phyloP scores from a whole-genome alignment of 2,113 vertebrate genomes.

The Erinaceus europaeus region DNA sequence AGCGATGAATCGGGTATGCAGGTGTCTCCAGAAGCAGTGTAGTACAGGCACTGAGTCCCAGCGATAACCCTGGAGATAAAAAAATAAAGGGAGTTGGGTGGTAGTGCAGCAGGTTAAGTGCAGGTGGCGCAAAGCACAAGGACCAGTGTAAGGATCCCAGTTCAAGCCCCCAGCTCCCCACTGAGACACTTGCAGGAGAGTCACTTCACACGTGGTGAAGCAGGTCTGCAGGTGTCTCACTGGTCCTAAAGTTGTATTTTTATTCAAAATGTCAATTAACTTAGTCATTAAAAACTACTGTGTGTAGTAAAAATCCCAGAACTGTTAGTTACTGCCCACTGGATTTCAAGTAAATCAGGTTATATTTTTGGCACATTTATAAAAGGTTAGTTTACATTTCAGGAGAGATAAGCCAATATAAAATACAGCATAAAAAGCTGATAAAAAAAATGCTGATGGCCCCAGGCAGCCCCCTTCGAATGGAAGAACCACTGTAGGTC shows the following conservation, averaged over 20 bases:
- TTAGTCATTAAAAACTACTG: slow-evolving; percentile 60
- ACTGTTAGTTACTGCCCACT: neutral
- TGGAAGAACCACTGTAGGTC: neutral
- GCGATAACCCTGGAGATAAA: too few relatives aligned
- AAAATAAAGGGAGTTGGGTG: too few relatives aligned
- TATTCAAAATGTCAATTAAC: slow-evolving; percentile 75
- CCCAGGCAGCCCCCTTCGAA: neutral
- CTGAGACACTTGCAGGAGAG: too few relatives aligned
- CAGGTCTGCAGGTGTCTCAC: too few relatives aligned
- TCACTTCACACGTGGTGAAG: too few relatives aligned
- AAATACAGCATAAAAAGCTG: neutral
- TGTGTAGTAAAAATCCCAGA: slow-evolving; percentile 21
- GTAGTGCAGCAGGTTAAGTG: too few relatives aligned
- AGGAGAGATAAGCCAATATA: neutral
- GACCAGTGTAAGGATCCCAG: too few relatives aligned
- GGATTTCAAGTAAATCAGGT: slow-evolving; percentile 42
- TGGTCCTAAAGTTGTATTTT: slow-evolving; percentile 74
- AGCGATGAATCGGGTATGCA: too few relatives aligned
- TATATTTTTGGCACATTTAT: neutral
- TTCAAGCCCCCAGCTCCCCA: too few relatives aligned
- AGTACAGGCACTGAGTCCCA: too few relatives aligned
- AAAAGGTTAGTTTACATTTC: slow-evolving; percentile 14
- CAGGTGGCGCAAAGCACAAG: too few relatives aligned
- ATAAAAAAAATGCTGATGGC: neutral
- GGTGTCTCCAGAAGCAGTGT: too few relatives aligned